Base-by-base conservation (phyloP, 2,113 vertebrate species). In the Ranitomeya imitator region DNA sequence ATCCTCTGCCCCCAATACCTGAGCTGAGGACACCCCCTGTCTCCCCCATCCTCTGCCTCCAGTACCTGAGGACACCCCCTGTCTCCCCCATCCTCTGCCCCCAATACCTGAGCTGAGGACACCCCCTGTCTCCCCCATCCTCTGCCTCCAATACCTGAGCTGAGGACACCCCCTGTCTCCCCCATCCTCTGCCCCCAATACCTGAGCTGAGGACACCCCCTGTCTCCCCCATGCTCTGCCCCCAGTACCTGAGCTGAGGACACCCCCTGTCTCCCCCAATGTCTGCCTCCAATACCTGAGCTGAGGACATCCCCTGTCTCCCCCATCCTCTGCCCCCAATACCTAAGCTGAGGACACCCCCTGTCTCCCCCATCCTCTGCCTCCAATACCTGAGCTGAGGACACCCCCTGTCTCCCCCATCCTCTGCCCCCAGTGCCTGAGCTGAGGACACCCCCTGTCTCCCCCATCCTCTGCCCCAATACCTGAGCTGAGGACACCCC, bases 201-300 rank as follows among this genome's bases (percentile, higher is more conserved):
- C 96, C 94, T 96, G 95, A 0, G 95, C 96, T 7, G 94, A 93
- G 45, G 92, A 90, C 13, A 90, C 93, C 31, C 96, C 96, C 18
- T 90, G 94, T 23, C 90, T 90, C 4, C 95, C 96, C 91, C 71
- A 74, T 52, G 21, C 54, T 18, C 52, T 51, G 26, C 16, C 71
- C 16, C 23, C 14, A 54, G 52, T 91, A 96, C 96, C 94, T 96
- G 95, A 0, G 95, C 96, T 7, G 94, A 93, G 45, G 92, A 90
- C 13, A 90, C 93, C 31, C 96, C 96, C 18, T 90, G 94, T 23
- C 90, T 90, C 4, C 95, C 96, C 91, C 26, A 31, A n/a, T n/a
- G n/a, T 31, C 26, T 31, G 26, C 26, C 26, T 31, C 26, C 26
- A 31, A n/a, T 67, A 19, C 21, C 21, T 96, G 95, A 0, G 95